Evolutionary conservation across 2,113 vertebrate genomes (phyloP).

Genomic region (Alaudala cheleensis): DNA sequence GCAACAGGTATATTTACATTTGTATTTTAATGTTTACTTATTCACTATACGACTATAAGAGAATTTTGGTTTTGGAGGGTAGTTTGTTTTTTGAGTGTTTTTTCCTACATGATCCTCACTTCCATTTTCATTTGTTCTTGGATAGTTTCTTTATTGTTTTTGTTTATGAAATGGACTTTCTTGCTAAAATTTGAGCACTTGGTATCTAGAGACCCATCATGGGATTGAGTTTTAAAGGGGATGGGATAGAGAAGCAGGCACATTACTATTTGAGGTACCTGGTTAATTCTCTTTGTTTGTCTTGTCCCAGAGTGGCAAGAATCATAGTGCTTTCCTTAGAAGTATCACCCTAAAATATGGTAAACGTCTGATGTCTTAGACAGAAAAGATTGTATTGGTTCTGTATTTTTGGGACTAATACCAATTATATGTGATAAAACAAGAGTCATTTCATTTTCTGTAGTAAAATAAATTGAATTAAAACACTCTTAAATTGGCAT

Average conservation of each 20-base stretch:
- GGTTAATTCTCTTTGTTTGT: background rate
- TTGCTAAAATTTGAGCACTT: background rate
- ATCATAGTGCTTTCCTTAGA: background rate
- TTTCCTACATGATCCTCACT: background rate
- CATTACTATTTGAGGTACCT: background rate
- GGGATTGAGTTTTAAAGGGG: background rate
- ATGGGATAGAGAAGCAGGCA: background rate
- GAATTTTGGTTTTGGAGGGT: background rate
- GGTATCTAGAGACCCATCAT: background rate
- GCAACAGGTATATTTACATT: constrained; percentile 53
- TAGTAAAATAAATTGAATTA: background rate
- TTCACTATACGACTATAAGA: background rate
- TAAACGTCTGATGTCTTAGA: background rate
- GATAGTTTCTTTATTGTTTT: background rate
- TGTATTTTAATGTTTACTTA: background rate
- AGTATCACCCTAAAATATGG: background rate
- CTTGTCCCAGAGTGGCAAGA: background rate
- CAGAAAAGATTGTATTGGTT: background rate
- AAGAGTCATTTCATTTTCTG: background rate
- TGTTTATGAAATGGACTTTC: background rate
- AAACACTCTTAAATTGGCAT: background rate
- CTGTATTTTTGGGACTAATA: background rate
- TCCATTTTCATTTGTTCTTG: background rate
- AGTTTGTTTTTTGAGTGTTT: background rate
- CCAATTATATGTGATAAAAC: background rate